phyloP scores from a whole-genome alignment of 2,888 invertebrate species.

The Buathra laborator region DNA sequence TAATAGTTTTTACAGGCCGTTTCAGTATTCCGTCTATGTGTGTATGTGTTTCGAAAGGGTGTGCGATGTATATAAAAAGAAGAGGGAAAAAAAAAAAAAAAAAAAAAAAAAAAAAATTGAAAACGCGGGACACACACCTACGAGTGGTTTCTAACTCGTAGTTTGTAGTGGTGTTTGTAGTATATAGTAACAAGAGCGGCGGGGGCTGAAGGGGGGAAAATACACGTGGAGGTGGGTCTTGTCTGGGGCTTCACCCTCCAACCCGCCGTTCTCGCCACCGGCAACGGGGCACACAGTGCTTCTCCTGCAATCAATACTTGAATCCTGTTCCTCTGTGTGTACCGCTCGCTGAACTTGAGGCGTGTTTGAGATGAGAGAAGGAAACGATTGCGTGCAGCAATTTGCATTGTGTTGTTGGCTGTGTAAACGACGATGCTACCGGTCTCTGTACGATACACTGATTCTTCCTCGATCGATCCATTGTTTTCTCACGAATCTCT shows the following conservation, averaged over 20 bases:
- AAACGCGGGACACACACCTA: slow-evolving; percentile 43
- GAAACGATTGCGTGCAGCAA: slow-evolving; percentile 68
- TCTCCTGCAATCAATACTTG: slow-evolving; percentile 84
- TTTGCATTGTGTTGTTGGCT: slow-evolving; percentile 62
- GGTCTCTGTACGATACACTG: neutral
- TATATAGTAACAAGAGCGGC: slow-evolving; percentile 74
- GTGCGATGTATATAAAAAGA: slow-evolving; percentile 27
- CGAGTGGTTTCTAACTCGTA: slow-evolving; percentile 36
- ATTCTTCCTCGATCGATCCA: neutral
- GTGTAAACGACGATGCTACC: neutral
- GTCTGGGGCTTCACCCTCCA: slow-evolving; percentile 82
- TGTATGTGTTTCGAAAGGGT: slow-evolving; percentile 33
- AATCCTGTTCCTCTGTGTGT: slow-evolving; percentile 79
- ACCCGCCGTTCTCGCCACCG: slow-evolving; percentile 67
- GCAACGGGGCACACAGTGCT: slow-evolving; percentile 76
- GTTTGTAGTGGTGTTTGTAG: slow-evolving; percentile 61
- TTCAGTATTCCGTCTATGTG: slow-evolving; percentile 20
- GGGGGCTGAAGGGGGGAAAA: slow-evolving; percentile 42
- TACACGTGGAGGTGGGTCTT: slow-evolving; percentile 79
- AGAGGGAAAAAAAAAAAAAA: slow-evolving; percentile 43
- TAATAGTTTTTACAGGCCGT: slow-evolving; percentile 35
- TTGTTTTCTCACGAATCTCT: neutral
- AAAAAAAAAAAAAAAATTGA: slow-evolving; percentile 40
- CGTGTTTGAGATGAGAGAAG: slow-evolving; percentile 75
- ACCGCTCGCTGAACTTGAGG: slow-evolving; percentile 73